Evolutionary conservation across 2,113 vertebrate species (phyloP).

Genomic region (Dermatemys mawii): DNA sequence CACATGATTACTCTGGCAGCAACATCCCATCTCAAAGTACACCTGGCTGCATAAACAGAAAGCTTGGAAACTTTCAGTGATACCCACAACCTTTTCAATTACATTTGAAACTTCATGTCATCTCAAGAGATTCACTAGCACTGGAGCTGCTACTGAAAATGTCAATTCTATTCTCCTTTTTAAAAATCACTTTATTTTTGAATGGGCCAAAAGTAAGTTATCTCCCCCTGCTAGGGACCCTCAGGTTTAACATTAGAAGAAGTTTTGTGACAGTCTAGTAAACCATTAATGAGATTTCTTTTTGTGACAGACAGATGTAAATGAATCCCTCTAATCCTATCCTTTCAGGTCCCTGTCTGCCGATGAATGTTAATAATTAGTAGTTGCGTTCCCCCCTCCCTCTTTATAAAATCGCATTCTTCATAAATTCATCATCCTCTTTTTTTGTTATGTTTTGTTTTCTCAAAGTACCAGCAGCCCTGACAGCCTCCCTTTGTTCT

Average conservation of each 20-base stretch:
- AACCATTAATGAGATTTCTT: conserved; percentile 82
- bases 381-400: conserved; percentile 64
- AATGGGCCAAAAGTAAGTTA: conserved; percentile 31
- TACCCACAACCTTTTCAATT: conserved; percentile 31
- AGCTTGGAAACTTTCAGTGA: conserved; percentile 55
- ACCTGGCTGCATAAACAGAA: conserved; percentile 53
- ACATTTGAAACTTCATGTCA: conserved; percentile 14
- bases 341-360: conserved; percentile 78
- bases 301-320: conserved; percentile 81
- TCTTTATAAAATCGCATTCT: conserved; percentile 78
- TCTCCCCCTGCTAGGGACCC: conserved; percentile 15
- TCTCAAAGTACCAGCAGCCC: conserved; percentile 76
- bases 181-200: background rate
- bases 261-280: conserved; percentile 78
- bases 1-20: conserved; percentile 45
- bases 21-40: conserved; percentile 46
- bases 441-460: conserved; percentile 63
- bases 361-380: conserved; percentile 84
- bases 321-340: conserved; percentile 81
- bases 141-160: conserved; percentile 37
- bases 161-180: background rate
- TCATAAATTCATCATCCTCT: conserved; percentile 75
- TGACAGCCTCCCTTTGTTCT: conserved; percentile 84
- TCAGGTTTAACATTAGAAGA: conserved; percentile 71
- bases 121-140: conserved; percentile 21